Conservation (phyloP, 2,888 invertebrate species). For the Molanna angustata region DNA sequence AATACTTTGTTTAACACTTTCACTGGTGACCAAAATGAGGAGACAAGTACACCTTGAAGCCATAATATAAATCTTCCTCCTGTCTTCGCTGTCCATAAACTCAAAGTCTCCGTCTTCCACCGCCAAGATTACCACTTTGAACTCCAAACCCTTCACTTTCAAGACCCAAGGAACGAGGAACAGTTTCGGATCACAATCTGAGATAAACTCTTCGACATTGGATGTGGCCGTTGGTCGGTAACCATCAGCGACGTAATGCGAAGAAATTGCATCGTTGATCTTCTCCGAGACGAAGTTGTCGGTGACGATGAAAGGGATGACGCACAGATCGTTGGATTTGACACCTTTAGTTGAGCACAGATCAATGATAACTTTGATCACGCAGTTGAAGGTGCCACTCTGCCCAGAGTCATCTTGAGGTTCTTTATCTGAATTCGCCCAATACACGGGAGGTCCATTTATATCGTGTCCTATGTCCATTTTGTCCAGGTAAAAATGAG, state of each 20-base stretch:
- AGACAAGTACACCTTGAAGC: conserved; percentile 41
- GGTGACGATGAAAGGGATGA: conserved; percentile 40
- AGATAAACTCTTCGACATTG: conserved; percentile 40
- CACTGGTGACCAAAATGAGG: conserved; percentile 38
- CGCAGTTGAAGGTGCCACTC: conserved; percentile 29
- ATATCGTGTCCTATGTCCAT: conserved; percentile 38
- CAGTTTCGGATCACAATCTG: conserved; percentile 36
- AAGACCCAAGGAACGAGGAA: conserved; percentile 41
- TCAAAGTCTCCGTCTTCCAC: conserved; percentile 43
- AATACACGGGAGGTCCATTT: conserved; percentile 40
- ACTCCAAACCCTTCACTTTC: conserved; percentile 42
- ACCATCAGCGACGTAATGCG: conserved; percentile 40
- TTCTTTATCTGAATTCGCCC: conserved; percentile 36
- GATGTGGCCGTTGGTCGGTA: conserved; percentile 38
- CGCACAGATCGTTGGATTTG: conserved; percentile 41
- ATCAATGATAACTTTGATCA: conserved; percentile 40
- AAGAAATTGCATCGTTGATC: conserved; percentile 38
- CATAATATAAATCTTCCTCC: conserved; percentile 41
- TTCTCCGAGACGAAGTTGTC: conserved; percentile 36
- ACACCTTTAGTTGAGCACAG: conserved; percentile 41
- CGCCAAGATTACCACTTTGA: conserved; percentile 41
- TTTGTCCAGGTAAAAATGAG: conserved; percentile 35
- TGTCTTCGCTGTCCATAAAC: conserved; percentile 38
- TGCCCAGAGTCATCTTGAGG: background rate
- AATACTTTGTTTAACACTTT: conserved; percentile 35